Percentiles rank a stretch among this genome's conserved stretches.
Evolutionary conservation across 2,797 vertebrate species (phyloP).

Genomic region (Rhinichthys osculus): DNA sequence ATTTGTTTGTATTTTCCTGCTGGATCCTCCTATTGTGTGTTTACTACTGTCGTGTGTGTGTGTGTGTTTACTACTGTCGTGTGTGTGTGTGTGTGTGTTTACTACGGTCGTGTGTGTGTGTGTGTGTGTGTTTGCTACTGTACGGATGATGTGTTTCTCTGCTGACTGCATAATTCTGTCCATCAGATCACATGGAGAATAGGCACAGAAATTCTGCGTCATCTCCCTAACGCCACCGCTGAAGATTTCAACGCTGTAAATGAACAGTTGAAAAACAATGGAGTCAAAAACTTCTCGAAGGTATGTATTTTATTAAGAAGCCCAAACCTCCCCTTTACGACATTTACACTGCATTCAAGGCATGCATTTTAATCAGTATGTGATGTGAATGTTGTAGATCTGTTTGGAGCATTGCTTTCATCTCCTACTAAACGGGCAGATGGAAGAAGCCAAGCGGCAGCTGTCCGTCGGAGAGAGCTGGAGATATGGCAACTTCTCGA

Average conservation of each 20-base stretch:
- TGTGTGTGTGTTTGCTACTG: neutral
- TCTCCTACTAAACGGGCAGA: constrained; percentile 81
- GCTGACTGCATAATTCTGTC: neutral
- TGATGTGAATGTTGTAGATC: constrained; percentile 74
- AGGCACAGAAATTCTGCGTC: constrained; percentile 87
- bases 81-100: too few relatives aligned
- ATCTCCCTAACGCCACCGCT: constrained; percentile 80
- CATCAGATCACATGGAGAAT: constrained; percentile 87
- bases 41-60: too few relatives aligned
- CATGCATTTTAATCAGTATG: neutral
- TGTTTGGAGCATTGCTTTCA: constrained; percentile 88
- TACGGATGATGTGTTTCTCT: neutral
- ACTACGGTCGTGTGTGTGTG: too few relatives aligned
- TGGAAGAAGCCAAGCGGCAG: constrained; percentile 83
- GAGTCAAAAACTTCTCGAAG: constrained; percentile 84
- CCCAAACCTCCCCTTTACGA: neutral
- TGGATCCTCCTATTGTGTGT: too few relatives aligned
- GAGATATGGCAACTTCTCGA: constrained; percentile 81
- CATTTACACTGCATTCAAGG: neutral
- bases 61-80: too few relatives aligned
- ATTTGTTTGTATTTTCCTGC: too few relatives aligned
- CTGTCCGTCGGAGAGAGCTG: constrained; percentile 85
- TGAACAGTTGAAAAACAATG: constrained; percentile 87
- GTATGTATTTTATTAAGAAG: constrained; percentile 68
- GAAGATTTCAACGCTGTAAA: constrained; percentile 85